A percentile compares a stretch with the other conserved stretches of the same genome.
Conservation (phyloP, 2,113 vertebrate species). For the Tragelaphus buxtoni region DNA sequence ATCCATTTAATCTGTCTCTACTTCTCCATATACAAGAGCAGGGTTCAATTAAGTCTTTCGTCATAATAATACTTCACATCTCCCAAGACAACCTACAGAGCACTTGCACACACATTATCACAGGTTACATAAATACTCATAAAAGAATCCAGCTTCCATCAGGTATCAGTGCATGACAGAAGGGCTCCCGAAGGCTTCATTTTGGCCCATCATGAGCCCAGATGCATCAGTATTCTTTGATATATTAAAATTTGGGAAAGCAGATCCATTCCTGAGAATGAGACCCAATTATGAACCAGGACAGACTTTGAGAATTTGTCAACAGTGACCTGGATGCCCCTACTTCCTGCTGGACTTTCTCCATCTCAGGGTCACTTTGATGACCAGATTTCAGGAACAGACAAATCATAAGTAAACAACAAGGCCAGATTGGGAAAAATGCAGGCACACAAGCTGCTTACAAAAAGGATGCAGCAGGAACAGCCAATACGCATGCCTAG, state of each 20-base stretch:
- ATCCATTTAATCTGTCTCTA: background rate
- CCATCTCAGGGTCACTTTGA: background rate
- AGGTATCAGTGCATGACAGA: background rate
- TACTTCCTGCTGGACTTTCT: background rate
- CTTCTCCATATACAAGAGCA: background rate
- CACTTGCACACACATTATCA: background rate
- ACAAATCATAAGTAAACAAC: background rate
- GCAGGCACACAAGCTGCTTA: background rate
- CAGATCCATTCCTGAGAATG: background rate
- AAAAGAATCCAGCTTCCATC: background rate
- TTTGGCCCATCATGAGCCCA: background rate
- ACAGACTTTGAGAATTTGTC: background rate
- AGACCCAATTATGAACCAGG: background rate
- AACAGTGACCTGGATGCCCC: background rate
- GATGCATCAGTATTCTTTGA: background rate
- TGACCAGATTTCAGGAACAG: background rate
- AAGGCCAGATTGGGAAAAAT: background rate
- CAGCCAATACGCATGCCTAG: accelerated
- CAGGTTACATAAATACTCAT: background rate
- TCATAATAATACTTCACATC: background rate
- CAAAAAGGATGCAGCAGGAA: background rate
- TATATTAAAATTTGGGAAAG: background rate
- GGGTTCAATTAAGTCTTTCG: background rate
- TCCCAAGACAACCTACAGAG: background rate
- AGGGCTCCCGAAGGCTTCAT: background rate